Evolutionary conservation across 2,888 invertebrate genomes (phyloP).

Genomic region (Ceratothoa steindachneri): DNA sequence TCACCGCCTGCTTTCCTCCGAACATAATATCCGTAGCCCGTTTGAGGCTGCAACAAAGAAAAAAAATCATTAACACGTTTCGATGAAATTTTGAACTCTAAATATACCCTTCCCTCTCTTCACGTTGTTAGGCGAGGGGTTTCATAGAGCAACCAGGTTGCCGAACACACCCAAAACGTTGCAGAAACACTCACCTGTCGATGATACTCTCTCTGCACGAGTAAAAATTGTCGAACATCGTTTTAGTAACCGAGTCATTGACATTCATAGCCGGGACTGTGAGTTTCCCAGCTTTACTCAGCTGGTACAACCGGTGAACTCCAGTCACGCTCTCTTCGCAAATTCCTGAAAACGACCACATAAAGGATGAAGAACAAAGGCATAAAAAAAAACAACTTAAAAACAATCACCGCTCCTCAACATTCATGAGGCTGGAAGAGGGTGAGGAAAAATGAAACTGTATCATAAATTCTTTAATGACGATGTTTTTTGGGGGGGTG

Average conservation of each 20-base stretch:
- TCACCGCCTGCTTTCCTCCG: slow-evolving; percentile 91
- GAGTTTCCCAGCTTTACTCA: slow-evolving; percentile 88
- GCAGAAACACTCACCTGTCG: slow-evolving; percentile 57
- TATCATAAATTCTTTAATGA: no score
- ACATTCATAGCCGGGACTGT: slow-evolving; percentile 98
- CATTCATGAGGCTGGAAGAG: neutral
- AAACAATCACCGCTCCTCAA: neutral
- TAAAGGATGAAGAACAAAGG: neutral
- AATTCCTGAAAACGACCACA: no score
- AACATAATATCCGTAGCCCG: slow-evolving; percentile 94
- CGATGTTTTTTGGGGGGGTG: no score
- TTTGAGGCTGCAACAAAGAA: slow-evolving; percentile 68
- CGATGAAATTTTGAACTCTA: no score
- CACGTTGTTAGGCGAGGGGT: no score
- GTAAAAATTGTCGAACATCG: slow-evolving; percentile 94
- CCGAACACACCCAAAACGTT: neutral
- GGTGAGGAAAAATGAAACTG: neutral
- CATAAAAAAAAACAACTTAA: neutral
- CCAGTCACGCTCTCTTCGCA: slow-evolving; percentile 97
- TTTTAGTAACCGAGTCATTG: slow-evolving; percentile 96
- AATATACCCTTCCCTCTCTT: no score
- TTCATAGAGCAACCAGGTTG: no score
- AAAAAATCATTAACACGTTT: neutral
- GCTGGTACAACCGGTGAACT: slow-evolving; percentile 92
- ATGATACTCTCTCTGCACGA: slow-evolving; percentile 89